Percentiles rank a stretch among this genome's conserved stretches.
phyloP scores from a whole-genome alignment of 2,113 vertebrate genomes.

The Pandion haliaetus region DNA sequence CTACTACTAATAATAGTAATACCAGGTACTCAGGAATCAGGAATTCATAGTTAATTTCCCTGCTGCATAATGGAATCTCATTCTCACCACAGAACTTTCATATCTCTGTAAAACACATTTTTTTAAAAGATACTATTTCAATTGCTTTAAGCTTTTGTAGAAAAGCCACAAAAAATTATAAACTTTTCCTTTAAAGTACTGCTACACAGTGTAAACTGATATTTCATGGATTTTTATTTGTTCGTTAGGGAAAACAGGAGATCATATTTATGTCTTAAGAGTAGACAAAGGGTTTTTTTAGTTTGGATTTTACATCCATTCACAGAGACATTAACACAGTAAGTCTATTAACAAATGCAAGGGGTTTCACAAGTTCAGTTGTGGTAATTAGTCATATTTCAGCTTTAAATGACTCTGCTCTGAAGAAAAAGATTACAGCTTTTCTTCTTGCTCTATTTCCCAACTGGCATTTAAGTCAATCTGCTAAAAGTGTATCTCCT shows the following conservation, averaged over 20 bases:
- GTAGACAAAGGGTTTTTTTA: background rate
- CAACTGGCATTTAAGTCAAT: slow-evolving; percentile 41
- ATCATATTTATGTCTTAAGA: background rate
- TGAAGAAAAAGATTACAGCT: slow-evolving; percentile 15
- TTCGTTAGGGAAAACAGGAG: background rate
- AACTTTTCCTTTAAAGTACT: background rate
- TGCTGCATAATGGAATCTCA: background rate
- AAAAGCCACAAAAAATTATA: background rate
- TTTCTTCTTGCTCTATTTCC: slow-evolving; percentile 37
- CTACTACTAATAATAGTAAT: background rate
- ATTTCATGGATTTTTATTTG: background rate
- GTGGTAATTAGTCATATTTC: slow-evolving; percentile 36
- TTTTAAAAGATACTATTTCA: background rate
- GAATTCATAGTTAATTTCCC: background rate
- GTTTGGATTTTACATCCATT: background rate
- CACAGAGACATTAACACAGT: background rate
- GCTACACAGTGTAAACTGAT: background rate
- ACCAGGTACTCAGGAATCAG: background rate
- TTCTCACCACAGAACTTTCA: background rate
- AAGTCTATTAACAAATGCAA: background rate
- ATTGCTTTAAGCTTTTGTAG: background rate
- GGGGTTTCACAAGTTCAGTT: slow-evolving; percentile 10
- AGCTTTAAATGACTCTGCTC: background rate
- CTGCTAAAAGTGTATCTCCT: slow-evolving; percentile 14
- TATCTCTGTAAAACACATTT: background rate